Percentiles rank a stretch among this genome's conserved stretches.
These are phyloP conservation scores for Cancer borealis DNA, from an alignment of 2,888 invertebrate genomes.

Conservation along the genomic window DNA sequence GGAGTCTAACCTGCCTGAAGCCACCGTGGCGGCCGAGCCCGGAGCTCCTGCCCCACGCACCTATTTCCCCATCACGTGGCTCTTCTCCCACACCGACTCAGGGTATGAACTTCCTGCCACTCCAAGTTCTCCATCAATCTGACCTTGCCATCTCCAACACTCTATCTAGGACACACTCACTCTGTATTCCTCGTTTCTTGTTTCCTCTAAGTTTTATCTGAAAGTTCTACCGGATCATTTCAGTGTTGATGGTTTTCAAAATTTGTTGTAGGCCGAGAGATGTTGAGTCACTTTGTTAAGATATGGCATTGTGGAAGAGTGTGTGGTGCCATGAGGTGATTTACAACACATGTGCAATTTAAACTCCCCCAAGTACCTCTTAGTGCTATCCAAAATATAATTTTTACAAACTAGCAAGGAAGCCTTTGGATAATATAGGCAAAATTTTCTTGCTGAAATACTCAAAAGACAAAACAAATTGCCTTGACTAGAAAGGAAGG, in stretches of 20 bases:
- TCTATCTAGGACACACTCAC: not conserved
- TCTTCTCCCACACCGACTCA: slow-evolving; percentile 84
- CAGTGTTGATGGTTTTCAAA: not conserved
- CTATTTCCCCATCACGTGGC: slow-evolving; percentile 88
- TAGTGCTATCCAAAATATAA: not conserved
- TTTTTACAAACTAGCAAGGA: not conserved
- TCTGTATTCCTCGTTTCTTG: not conserved
- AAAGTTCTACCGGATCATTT: not conserved
- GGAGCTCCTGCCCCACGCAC: slow-evolving; percentile 79
- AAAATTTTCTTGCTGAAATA: not conserved
- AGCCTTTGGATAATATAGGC: not conserved
- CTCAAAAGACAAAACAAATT: not conserved
- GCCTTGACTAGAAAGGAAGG: not conserved
- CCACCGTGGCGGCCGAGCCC: slow-evolving; percentile 53
- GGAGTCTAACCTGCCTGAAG: slow-evolving; percentile 65
- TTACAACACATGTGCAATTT: not conserved
- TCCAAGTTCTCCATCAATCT: not conserved
- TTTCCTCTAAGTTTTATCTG: not conserved
- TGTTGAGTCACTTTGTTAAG: not conserved
- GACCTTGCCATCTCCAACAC: not conserved
- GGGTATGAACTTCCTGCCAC: slow-evolving; percentile 81
- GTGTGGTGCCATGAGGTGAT: not conserved
- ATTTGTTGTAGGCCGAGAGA: not conserved
- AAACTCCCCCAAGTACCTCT: not conserved
- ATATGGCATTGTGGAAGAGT: not conserved